Conservation (phyloP, 1,140 invertebrate genomes). For the Reticulitermes speratus region DNA sequence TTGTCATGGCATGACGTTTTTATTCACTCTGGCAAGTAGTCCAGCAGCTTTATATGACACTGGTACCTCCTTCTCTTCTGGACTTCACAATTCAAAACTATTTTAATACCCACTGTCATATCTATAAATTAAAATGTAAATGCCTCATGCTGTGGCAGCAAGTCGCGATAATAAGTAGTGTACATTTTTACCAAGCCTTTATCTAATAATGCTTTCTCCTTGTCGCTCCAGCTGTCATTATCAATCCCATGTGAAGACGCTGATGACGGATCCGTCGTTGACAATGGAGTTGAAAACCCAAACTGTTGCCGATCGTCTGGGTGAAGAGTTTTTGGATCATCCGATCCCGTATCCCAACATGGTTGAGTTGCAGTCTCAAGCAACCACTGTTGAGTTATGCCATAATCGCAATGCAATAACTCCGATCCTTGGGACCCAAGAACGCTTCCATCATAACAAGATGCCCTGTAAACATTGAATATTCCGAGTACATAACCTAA, state of each 20-base stretch:
- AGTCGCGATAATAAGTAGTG: too few relatives aligned
- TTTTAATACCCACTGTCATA: too few relatives aligned
- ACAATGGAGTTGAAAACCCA: conserved; percentile 41
- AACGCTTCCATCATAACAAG: conserved; percentile 47
- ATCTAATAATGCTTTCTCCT: conserved; percentile 58
- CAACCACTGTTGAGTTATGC: conserved; percentile 65
- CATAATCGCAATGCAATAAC: conserved; percentile 58
- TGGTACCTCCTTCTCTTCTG: too few relatives aligned
- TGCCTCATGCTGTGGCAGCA: too few relatives aligned
- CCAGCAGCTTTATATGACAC: too few relatives aligned
- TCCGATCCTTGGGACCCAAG: conserved; percentile 55
- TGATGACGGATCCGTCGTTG: conserved; percentile 26
- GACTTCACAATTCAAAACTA: neutral
- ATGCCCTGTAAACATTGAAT: conserved; percentile 28
- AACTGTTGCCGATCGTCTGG: conserved; percentile 49
- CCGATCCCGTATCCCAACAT: conserved; percentile 41
- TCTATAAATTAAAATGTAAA: too few relatives aligned
- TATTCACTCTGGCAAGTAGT: too few relatives aligned
- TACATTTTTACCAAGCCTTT: conserved; percentile 56
- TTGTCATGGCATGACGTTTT: too few relatives aligned
- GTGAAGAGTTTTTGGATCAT: conserved; percentile 44
- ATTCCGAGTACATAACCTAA: neutral
- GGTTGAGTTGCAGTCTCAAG: conserved; percentile 54
- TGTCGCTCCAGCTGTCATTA: conserved; percentile 51
- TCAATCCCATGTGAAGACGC: conserved; percentile 42